These are phyloP conservation scores for Apeltes quadracus DNA, from an alignment of 2,113 vertebrate species.

Conservation along the genomic window DNA sequence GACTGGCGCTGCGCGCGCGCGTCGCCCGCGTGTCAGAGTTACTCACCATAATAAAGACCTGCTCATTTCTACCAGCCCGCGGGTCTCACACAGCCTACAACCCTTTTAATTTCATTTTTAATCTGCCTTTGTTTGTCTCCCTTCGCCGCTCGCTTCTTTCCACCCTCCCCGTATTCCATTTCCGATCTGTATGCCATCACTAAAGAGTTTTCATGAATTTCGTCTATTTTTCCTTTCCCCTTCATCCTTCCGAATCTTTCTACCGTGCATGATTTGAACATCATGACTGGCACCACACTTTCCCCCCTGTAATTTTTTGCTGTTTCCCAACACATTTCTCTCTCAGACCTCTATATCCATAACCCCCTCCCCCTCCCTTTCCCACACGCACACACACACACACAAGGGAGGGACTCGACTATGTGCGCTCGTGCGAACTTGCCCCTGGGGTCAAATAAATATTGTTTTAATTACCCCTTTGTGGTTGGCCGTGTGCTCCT, in stretches of 20 bases:
- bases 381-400: too few relatives aligned
- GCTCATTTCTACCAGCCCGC: slow-evolving; percentile 51
- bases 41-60: slow-evolving; percentile 73
- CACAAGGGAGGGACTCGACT: background rate
- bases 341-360: background rate
- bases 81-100: slow-evolving; percentile 35
- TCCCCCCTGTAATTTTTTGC: background rate
- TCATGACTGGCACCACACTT: background rate
- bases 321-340: background rate
- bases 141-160: slow-evolving; percentile 5
- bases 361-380: background rate
- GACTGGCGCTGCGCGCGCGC: slow-evolving; percentile 77
- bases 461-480: slow-evolving; percentile 65
- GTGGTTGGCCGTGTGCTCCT: slow-evolving; percentile 25
- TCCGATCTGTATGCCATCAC: slow-evolving; percentile 2
- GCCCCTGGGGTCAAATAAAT: slow-evolving; percentile 32
- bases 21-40: slow-evolving; percentile 77
- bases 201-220: background rate
- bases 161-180: slow-evolving; percentile 3
- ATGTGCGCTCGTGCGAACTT: slow-evolving; percentile 8
- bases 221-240: background rate
- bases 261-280: background rate
- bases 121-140: slow-evolving; percentile 35
- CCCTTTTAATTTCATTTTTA: slow-evolving; percentile 52
- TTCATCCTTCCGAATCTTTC: background rate